Percentiles rank a stretch among this genome's conserved stretches.
These are phyloP conservation scores for Malurus elegans DNA, from an alignment of 2,113 vertebrate genomes.

Conservation along the genomic window DNA sequence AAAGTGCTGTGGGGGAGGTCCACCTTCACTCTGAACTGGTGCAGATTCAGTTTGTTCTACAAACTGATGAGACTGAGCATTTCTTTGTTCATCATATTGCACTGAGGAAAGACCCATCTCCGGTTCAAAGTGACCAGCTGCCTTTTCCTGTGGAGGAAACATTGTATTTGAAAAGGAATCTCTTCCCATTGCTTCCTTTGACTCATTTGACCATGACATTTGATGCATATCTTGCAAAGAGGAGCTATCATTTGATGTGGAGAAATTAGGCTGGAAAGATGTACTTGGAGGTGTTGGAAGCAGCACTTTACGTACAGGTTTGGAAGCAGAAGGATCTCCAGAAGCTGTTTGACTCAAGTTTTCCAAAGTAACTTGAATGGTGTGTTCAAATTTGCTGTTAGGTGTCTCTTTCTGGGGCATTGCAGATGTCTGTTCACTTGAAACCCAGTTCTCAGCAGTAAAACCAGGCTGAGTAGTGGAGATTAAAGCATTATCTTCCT, in stretches of 20 bases:
- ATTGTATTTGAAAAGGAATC: constrained; percentile 48
- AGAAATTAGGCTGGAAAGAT: constrained; percentile 70
- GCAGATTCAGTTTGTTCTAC: constrained; percentile 39
- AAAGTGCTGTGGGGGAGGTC: constrained; percentile 57
- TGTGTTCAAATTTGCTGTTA: constrained; percentile 33
- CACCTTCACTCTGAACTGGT: constrained; percentile 40
- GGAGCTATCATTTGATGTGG: constrained; percentile 63
- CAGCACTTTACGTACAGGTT: constrained; percentile 74
- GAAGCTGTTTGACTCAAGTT: background rate
- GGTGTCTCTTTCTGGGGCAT: constrained; percentile 28
- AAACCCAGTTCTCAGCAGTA: constrained; percentile 49
- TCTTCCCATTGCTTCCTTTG: constrained; percentile 42
- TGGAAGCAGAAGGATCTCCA: constrained; percentile 58
- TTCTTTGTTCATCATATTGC: constrained; percentile 62
- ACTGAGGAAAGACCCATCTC: constrained; percentile 38
- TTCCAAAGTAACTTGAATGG: constrained; percentile 26
- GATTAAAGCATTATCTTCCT: constrained; percentile 38
- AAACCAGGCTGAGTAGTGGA: background rate
- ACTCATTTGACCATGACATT: constrained; percentile 41
- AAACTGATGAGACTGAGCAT: constrained; percentile 45
- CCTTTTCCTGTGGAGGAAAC: constrained; percentile 64
- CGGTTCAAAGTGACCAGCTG: constrained; percentile 39
- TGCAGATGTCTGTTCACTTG: background rate
- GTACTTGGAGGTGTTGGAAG: constrained; percentile 75
- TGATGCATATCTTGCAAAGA: constrained; percentile 45